Evolutionary conservation across 1,140 invertebrate species (phyloP).

Genomic region (Lasioglossum baleicum): DNA sequence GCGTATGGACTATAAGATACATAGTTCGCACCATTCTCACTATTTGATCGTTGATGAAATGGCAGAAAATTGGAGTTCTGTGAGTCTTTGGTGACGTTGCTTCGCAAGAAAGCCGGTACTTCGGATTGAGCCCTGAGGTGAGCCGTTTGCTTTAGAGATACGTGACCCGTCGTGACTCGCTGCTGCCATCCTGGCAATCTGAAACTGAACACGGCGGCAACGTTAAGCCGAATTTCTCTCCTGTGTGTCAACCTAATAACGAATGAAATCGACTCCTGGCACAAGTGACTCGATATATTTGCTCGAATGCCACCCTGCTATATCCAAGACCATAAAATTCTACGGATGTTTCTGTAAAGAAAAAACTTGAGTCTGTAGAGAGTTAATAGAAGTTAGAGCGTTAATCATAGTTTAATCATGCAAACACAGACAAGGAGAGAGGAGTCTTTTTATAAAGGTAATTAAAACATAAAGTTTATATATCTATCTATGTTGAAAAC

Average conservation of each 20-base stretch:
- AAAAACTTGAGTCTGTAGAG: conserved; percentile 54
- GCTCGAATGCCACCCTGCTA: conserved; percentile 17
- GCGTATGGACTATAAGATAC: conserved; percentile 77
- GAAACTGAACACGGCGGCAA: conserved; percentile 62
- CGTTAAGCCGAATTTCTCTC: conserved; percentile 11
- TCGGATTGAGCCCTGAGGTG: conserved; percentile 71
- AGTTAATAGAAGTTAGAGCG: conserved; percentile 75
- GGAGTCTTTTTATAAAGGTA: conserved; percentile 37
- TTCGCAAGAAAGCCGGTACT: conserved; percentile 65
- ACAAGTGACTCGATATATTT: conserved; percentile 24
- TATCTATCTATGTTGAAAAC: conserved; percentile 18
- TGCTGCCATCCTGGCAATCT: conserved; percentile 68
- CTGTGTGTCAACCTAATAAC: neutral
- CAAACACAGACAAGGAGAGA: conserved; percentile 62
- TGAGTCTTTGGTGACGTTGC: conserved; percentile 66
- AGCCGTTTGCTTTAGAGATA: conserved; percentile 74
- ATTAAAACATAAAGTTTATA: conserved; percentile 5
- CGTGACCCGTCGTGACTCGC: conserved; percentile 69
- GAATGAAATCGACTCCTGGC: neutral
- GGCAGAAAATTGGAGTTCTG: conserved; percentile 66
- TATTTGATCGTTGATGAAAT: conserved; percentile 70
- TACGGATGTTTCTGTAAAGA: conserved; percentile 55
- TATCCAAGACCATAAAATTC: conserved; percentile 27
- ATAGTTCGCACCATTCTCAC: conserved; percentile 73
- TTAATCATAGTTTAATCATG: conserved; percentile 69